Evolutionary conservation across 35 echinoderm and acorn worm genomes (phyloP).

Genomic region (Amphiura filiformis): DNA sequence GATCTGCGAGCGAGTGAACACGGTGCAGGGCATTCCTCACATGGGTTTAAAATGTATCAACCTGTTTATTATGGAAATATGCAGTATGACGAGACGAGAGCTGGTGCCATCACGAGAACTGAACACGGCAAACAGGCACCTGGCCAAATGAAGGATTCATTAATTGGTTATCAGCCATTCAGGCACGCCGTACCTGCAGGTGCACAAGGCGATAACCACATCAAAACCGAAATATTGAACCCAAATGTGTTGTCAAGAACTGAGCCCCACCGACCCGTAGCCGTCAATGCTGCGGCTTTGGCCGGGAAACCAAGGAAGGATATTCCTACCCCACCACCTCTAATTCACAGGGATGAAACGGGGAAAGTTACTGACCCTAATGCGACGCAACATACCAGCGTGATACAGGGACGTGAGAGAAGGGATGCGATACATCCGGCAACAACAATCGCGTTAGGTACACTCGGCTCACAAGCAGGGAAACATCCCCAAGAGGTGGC

Average conservation of each 20-base stretch:
- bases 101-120: constrained; percentile 70
- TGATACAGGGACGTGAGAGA: constrained; percentile 41
- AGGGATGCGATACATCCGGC: constrained; percentile 2
- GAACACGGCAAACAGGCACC: constrained; percentile 67
- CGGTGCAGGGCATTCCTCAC: too few relatives aligned
- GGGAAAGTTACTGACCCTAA: constrained; percentile 29
- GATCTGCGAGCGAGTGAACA: not conserved
- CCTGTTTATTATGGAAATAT: constrained; percentile 39
- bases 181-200: constrained; percentile 57
- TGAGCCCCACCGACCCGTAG: constrained; percentile 4
- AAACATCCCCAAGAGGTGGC: constrained; percentile 2
- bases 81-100: constrained; percentile 65
- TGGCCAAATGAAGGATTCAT: constrained; percentile 58
- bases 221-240: not conserved
- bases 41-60: constrained; percentile 84
- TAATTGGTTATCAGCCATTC: constrained; percentile 90
- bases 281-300: not conserved
- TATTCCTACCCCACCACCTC: constrained; percentile 84
- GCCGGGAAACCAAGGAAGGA: constrained; percentile 23
- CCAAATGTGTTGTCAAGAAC: constrained; percentile 9
- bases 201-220: constrained; percentile 28
- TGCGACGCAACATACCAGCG: constrained; percentile 33
- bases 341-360: constrained; percentile 66
- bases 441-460: constrained; percentile 3
- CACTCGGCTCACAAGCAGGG: constrained; percentile 5